Conservation (phyloP, 1,140 invertebrate genomes). For the Bradysia coprophila region DNA sequence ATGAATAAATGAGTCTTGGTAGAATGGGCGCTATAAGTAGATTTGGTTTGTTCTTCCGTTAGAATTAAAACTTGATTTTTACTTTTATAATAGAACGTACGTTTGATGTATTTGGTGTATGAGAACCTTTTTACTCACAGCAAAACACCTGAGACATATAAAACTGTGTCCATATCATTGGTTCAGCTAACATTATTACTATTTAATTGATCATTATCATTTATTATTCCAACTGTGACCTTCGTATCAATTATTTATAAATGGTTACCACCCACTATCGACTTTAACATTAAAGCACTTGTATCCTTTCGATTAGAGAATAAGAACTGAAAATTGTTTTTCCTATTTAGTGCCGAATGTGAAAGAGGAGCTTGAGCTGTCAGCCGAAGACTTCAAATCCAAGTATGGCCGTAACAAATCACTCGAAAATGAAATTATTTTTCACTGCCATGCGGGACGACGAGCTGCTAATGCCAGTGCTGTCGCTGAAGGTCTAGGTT, state of each 20-base stretch:
- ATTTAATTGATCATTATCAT: background rate
- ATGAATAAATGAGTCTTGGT: no score
- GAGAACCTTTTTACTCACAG: no score
- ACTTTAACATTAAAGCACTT: background rate
- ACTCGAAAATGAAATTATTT: constrained; percentile 27
- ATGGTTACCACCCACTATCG: background rate
- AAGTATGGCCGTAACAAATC: constrained; percentile 25
- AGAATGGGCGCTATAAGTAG: no score
- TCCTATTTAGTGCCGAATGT: constrained; percentile 25
- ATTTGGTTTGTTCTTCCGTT: no score
- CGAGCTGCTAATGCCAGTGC: constrained; percentile 29
- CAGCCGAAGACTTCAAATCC: constrained; percentile 26
- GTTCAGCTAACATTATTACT: no score
- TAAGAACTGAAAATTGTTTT: background rate
- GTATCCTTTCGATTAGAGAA: background rate
- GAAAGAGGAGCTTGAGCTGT: constrained; percentile 24
- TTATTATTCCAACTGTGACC: background rate
- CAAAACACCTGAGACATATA: no score
- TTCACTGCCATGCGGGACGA: constrained; percentile 31
- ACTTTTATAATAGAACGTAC: no score
- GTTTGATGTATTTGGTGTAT: no score
- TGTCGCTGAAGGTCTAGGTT: constrained; percentile 27
- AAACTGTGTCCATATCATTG: no score
- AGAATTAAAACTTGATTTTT: no score
- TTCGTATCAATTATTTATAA: background rate